A percentile compares a stretch with the other conserved stretches of the same genome.
phyloP scores from a whole-genome alignment of 2,888 invertebrate genomes.

The Nesidiocoris tenuis region DNA sequence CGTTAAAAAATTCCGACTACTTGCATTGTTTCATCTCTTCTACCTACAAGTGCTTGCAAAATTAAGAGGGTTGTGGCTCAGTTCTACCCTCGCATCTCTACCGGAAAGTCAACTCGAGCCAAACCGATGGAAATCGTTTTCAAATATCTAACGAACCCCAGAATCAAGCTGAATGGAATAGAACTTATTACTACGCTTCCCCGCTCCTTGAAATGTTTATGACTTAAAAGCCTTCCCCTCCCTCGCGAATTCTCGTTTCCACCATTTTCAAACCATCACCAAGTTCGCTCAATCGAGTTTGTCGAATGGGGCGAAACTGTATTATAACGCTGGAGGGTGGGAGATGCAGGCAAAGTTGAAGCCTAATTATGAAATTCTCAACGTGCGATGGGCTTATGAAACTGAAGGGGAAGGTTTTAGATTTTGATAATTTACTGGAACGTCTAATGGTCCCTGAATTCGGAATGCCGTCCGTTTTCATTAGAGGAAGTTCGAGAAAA shows the following conservation, averaged over 20 bases:
- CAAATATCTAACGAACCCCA: too few relatives aligned
- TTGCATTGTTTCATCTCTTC: too few relatives aligned
- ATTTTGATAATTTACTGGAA: neutral
- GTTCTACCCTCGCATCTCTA: too few relatives aligned
- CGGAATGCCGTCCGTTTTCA: neutral
- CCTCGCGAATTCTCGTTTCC: neutral
- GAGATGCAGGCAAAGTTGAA: conserved; percentile 4
- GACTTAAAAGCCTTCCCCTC: conserved; percentile 21
- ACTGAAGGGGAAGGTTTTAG: conserved; percentile 1
- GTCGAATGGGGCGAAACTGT: neutral
- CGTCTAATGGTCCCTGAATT: neutral
- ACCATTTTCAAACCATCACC: neutral
- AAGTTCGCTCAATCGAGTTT: conserved; percentile 21
- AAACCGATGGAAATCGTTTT: too few relatives aligned
- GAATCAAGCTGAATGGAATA: neutral
- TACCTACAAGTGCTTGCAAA: too few relatives aligned
- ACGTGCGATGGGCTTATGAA: conserved; percentile 29
- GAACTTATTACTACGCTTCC: neutral
- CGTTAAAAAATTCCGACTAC: too few relatives aligned
- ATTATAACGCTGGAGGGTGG: neutral
- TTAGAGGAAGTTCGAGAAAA: neutral
- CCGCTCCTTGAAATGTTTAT: conserved; percentile 16
- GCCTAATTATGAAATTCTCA: conserved; percentile 30
- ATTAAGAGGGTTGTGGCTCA: too few relatives aligned
- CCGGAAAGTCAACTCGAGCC: too few relatives aligned